Evolutionary conservation across 2,797 vertebrate species (phyloP).

Genomic region (Danio choprae): DNA sequence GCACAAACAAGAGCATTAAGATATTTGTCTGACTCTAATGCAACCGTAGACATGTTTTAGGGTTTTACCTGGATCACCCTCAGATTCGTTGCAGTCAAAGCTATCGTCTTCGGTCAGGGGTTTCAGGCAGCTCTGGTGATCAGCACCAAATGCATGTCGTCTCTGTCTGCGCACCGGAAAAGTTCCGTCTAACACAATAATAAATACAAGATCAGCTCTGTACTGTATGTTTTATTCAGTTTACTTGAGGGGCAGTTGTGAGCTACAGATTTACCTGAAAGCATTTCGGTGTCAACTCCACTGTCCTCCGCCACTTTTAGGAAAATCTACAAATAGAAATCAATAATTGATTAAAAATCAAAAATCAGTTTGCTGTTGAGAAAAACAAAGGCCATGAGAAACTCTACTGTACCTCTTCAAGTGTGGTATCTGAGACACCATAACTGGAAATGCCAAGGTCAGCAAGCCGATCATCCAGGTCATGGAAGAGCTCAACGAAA

Average conservation of each 20-base stretch:
- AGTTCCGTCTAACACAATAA: conserved; percentile 84
- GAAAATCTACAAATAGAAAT: conserved; percentile 85
- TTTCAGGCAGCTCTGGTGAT: conserved; percentile 96
- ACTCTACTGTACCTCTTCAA: conserved; percentile 87
- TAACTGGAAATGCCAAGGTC: conserved; percentile 98
- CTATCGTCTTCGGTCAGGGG: conserved; percentile 94
- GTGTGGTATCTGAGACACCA: conserved; percentile 95
- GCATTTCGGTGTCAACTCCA: conserved; percentile 90
- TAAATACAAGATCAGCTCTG: not conserved
- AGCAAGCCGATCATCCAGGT: conserved; percentile 93
- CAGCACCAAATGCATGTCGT: conserved; percentile 87
- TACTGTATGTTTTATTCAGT: not conserved
- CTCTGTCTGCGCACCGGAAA: conserved; percentile 91
- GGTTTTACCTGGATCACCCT: conserved; percentile 87
- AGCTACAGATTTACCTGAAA: conserved; percentile 84
- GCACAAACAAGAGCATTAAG: not conserved
- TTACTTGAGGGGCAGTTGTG: not conserved
- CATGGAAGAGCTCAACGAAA: conserved; percentile 97
- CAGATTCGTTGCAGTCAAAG: conserved; percentile 93
- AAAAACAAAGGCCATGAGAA: not conserved
- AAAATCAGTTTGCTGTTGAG: not conserved
- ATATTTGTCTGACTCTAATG: not conserved
- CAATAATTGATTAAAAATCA: not conserved
- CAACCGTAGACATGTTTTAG: not conserved
- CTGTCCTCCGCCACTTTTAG: conserved; percentile 97